Conservation (phyloP, 1,140 invertebrate genomes). For the Drosophila leontia region DNA sequence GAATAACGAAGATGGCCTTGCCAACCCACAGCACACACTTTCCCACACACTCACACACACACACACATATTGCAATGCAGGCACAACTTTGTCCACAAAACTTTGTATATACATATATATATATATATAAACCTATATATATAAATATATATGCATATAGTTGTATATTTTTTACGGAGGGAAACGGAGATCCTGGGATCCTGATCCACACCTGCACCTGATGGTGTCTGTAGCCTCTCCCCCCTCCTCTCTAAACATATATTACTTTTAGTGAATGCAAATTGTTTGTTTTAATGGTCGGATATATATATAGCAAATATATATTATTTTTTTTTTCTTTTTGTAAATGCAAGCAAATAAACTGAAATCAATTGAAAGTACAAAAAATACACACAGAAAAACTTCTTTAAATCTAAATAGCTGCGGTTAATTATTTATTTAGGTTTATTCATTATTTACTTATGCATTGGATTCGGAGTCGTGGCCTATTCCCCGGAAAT, state of each 20-base stretch:
- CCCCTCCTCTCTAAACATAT: constrained; percentile 6
- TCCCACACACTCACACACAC: not conserved
- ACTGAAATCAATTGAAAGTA: constrained; percentile 13
- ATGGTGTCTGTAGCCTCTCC: constrained; percentile 1
- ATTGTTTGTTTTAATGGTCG: constrained; percentile 61
- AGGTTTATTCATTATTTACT: not conserved
- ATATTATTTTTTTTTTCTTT: constrained; percentile 5
- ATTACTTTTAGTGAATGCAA: constrained; percentile 28
- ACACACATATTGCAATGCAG: constrained; percentile 30
- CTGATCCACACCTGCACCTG: not conserved
- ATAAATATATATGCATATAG: constrained; percentile 52
- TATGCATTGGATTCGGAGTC: not conserved
- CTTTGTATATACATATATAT: constrained; percentile 51
- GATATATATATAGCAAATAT: constrained; percentile 12
- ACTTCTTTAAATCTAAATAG: not conserved
- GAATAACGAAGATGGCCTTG: constrained; percentile 1
- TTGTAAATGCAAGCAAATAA: constrained; percentile 35
- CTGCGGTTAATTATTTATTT: not conserved
- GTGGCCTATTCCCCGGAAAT: not conserved
- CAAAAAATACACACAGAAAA: not conserved
- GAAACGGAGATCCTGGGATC: constrained; percentile 13
- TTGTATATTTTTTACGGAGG: constrained; percentile 56
- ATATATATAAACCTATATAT: constrained; percentile 18
- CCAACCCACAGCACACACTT: not conserved
- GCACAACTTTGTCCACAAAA: constrained; percentile 27